Percentiles rank a stretch among this genome's conserved stretches.
Evolutionary conservation across 1,140 invertebrate genomes (phyloP).

Genomic region (Elysia chlorotica): DNA sequence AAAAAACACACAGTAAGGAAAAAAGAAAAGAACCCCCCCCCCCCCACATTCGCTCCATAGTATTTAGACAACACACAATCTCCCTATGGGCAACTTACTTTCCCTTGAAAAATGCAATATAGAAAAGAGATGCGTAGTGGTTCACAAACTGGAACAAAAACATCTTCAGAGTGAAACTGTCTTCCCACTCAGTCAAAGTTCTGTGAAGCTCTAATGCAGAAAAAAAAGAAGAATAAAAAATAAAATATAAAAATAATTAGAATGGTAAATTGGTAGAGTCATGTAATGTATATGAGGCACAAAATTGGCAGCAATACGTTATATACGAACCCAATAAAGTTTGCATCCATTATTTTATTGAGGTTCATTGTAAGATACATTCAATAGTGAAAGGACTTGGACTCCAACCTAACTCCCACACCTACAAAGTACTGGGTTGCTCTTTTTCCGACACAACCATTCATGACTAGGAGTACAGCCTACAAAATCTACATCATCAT

Average conservation of each 20-base stretch:
- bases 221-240: neutral
- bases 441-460: neutral
- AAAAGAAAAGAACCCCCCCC: too few relatives aligned
- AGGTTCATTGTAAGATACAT: neutral
- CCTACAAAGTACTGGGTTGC: neutral
- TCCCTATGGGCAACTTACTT: conserved; percentile 72
- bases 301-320: too few relatives aligned
- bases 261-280: neutral
- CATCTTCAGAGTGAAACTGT: conserved; percentile 95
- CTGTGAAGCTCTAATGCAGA: conserved; percentile 73
- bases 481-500: too few relatives aligned
- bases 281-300: too few relatives aligned
- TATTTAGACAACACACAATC: too few relatives aligned
- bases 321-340: neutral
- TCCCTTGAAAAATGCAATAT: conserved; percentile 91
- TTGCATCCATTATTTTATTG: neutral
- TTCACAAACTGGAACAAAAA: conserved; percentile 98
- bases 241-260: neutral
- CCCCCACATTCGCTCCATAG: too few relatives aligned
- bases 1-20: too few relatives aligned
- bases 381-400: neutral
- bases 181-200: conserved; percentile 93
- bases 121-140: conserved; percentile 93
- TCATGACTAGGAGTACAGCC: neutral
- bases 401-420: too few relatives aligned